phyloP scores from a whole-genome alignment of 2,888 invertebrate species.

The Eristalis intricaria region DNA sequence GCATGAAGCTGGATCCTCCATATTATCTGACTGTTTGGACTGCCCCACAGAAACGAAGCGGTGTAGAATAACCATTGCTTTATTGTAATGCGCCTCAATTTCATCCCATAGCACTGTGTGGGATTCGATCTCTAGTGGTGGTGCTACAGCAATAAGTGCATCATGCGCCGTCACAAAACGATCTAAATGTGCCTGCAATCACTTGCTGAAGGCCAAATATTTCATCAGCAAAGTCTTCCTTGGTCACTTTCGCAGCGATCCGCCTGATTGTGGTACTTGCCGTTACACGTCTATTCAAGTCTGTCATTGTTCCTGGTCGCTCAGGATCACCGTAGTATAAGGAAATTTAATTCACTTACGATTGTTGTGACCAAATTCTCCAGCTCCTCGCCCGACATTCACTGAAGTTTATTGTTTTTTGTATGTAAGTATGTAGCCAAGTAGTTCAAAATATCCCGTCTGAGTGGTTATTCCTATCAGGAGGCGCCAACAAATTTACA shows the following conservation, averaged over 20 bases:
- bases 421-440: too few relatives aligned
- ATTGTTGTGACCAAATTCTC: too few relatives aligned
- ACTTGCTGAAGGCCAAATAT: conserved; percentile 21
- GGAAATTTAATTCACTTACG: too few relatives aligned
- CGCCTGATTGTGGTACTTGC: background rate
- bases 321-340: too few relatives aligned
- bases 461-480: too few relatives aligned
- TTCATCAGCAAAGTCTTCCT: background rate
- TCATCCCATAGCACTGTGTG: conserved; percentile 26
- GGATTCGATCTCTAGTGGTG: conserved; percentile 6
- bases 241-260: background rate
- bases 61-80: conserved; percentile 22
- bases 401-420: too few relatives aligned
- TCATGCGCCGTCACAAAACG: conserved; percentile 27
- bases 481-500: too few relatives aligned
- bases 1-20: background rate
- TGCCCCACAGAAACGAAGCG: background rate
- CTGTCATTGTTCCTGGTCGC: background rate
- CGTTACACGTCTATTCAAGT: background rate
- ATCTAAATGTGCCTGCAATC: too few relatives aligned
- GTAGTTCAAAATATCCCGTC: too few relatives aligned
- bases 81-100: conserved; percentile 7
- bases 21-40: background rate
- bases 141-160: conserved; percentile 7
- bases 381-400: too few relatives aligned